Base-by-base conservation (phyloP, 2,113 vertebrate genomes). In the Puma concolor region DNA sequence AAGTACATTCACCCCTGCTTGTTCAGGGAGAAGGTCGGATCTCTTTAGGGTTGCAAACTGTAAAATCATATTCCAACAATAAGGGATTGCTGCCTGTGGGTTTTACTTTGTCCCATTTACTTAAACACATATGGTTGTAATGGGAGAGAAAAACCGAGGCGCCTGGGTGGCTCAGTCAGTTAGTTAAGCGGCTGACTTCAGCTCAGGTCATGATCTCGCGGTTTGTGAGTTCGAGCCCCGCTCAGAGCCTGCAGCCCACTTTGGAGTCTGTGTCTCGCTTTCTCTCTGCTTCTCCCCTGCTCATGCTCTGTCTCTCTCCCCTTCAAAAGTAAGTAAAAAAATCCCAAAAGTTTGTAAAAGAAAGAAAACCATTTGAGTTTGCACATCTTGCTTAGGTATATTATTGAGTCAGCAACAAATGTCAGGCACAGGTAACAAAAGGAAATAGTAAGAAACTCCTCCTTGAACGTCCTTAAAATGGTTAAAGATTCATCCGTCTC, bases 401-500 rank as follows among this genome's bases (percentile, higher is more conserved):
- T 87, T 90, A 87, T 83, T 96, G n/a, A 80, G 3, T 69, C 33
- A 64, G 25, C 15, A 77, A 77, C 7, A 82, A 95, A 92, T 89
- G 25, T 90, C 87, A 77, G 67, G 9, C 10, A 92, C 52, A 90
- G 52, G 79, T 52, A 87, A 67, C 21, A 90, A 96, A 96, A 85
- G 15, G 7, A 4, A 97, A 92, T 38, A 66, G 0, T n/a, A 93
- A 48, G 52, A 94, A 95, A 90, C 84, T 96, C 17, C 95, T 87
- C 69, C 80, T 4, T 84, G 36, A 95, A 82, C 79, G 69, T 36
- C 36, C 11, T 71, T 77, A 90, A 94, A 82, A 94, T 92, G 11
- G 3, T 60, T 87, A 90, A 21, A 86, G 80, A 74, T 33, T 90
- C 38, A 84, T 83, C 14, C 33, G 94, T 81, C 57, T 84, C 97